phyloP scores from a whole-genome alignment of 2,113 vertebrate species.

The Clarias gariepinus region DNA sequence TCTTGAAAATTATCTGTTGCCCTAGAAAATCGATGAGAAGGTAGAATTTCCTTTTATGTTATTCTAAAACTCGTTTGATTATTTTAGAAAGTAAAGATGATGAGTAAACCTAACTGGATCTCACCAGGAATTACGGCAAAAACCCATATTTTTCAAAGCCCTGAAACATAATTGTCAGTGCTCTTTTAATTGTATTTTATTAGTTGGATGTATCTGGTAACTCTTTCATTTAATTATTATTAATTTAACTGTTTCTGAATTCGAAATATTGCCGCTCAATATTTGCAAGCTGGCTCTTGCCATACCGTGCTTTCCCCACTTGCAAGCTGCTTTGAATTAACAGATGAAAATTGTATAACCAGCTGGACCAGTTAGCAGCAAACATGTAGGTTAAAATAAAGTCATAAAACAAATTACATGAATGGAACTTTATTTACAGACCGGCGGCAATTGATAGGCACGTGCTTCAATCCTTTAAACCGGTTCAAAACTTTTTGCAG shows the following conservation, averaged over 20 bases:
- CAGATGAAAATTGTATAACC: not conserved
- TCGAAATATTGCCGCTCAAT: not conserved
- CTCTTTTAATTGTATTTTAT: not conserved
- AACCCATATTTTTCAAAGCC: not conserved
- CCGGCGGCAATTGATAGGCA: not conserved
- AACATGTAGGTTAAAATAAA: not conserved
- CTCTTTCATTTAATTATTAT: not conserved
- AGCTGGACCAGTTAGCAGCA: not conserved
- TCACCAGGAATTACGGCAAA: not conserved
- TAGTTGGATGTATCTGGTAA: not conserved
- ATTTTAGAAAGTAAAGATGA: not conserved
- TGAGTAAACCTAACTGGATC: not conserved
- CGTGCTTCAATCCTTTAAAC: not conserved
- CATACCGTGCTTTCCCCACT: not conserved
- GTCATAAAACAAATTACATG: not conserved
- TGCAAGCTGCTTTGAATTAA: not conserved
- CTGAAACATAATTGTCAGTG: not conserved
- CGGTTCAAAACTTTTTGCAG: not conserved
- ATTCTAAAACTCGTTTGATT: not conserved
- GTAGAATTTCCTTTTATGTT: not conserved
- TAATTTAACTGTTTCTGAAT: not conserved
- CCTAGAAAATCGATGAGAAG: not conserved
- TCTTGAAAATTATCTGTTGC: not conserved
- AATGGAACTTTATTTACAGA: not conserved
- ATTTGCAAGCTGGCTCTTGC: not conserved